Evolutionary conservation across 1,140 invertebrate genomes (phyloP), one percentile per base, ranked within the genome.

Genomic region (Drosophila bipectinata): DNA sequence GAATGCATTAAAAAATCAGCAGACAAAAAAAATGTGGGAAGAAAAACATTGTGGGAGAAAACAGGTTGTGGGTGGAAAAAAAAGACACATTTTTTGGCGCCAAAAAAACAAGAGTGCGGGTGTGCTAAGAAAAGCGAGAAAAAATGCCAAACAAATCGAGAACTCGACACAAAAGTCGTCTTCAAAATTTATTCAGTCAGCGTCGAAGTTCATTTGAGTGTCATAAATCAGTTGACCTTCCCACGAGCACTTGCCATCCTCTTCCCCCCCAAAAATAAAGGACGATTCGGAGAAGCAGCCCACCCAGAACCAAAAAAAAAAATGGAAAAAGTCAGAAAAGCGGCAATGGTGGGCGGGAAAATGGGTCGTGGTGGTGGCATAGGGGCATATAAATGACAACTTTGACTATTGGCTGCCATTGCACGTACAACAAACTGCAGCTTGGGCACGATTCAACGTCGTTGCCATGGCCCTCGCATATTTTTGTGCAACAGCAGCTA

Each of bases 131-230:
- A 21, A 68, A 69, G 67, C 54, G 51, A 55, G 26, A 63, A 71
- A 69, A 78, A 76, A 72, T 69, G 53, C 56, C 54, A 60, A 72
- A 67, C 79, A 76, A 83, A 83, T 72, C 62, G 56, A 44, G 57
- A 84, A 54, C 60, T 72, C 71, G 61, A 67, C 58, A 78, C 47
- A 74, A 79, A 79, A 83, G 60, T 73, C 60, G 61, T 59, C 44
- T 68, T 69, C 32, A 63, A 87, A 87, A 88, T 88, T 87, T 88
- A 88, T 88, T 82, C 79, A 76, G 79, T 87, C 76, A 73, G 73
- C 82, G 83, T 88, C 83, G 79, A 79, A 88, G 83, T 87, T 88
- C 83, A 88, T 88, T 88, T 87, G 76, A 87, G 83, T 82, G 76
- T 77, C 83, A 88, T 88, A 88, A 88, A 88, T 88, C 83, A 88